A percentile compares a stretch with the other conserved stretches of the same genome.
Conservation (phyloP, 2,113 vertebrate genomes). For the Neopipo cinnamomea region DNA sequence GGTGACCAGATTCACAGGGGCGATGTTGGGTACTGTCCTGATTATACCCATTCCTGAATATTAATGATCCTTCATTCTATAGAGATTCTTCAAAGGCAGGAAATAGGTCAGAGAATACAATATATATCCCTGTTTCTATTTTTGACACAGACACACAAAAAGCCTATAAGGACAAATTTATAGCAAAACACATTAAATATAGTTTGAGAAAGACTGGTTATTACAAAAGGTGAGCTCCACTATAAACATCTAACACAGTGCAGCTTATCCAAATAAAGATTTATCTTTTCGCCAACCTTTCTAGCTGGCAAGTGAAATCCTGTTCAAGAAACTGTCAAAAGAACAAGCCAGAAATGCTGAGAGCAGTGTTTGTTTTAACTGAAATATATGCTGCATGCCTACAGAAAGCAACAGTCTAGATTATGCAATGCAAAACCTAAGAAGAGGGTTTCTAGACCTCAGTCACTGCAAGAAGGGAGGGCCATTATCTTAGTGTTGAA, state of each 20-base stretch:
- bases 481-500: background rate
- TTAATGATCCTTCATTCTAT: background rate
- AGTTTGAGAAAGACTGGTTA: background rate
- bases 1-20: too few species aligned
- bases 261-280: background rate
- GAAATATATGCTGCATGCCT: background rate
- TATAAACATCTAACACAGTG: background rate
- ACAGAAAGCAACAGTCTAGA: background rate
- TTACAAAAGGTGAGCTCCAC: background rate
- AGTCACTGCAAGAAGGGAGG: background rate
- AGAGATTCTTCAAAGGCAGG: background rate
- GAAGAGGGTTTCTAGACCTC: background rate
- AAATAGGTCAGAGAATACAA: background rate
- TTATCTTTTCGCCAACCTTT: background rate
- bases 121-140: background rate
- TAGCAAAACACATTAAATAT: background rate
- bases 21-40: background rate
- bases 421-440: background rate
- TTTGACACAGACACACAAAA: background rate
- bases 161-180: background rate
- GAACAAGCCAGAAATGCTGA: background rate
- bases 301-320: background rate
- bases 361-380: background rate
- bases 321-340: constrained; percentile 16
- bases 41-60: background rate